Conservation (phyloP, 1,140 invertebrate genomes). For the Apis mellifera region Amel_HAv3.1 CM009935.2:13417501-13418000, state of each 20-base stretch:
- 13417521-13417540: not conserved
- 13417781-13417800: not conserved
- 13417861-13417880: not conserved
- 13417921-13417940: not conserved
- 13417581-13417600: too few relatives aligned
- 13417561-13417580: too few relatives aligned
- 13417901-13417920: not conserved
- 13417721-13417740: not conserved
- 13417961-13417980: conserved; percentile 34
- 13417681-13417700: too few relatives aligned
- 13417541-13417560: too few relatives aligned
- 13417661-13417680: not conserved
- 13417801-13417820: not conserved
- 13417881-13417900: not conserved
- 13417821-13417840: not conserved
- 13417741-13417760: not conserved
- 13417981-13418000: not conserved
- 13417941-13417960: conserved; percentile 28
- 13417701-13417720: not conserved
- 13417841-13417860: not conserved
- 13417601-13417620: too few relatives aligned
- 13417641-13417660: not conserved
- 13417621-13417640: not conserved
- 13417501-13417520: not conserved
- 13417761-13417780: not conserved